A percentile compares a stretch with the other conserved stretches of the same genome.
Evolutionary conservation across 2,113 vertebrate genomes (phyloP).

Genomic region (Antigone vipio): DNA sequence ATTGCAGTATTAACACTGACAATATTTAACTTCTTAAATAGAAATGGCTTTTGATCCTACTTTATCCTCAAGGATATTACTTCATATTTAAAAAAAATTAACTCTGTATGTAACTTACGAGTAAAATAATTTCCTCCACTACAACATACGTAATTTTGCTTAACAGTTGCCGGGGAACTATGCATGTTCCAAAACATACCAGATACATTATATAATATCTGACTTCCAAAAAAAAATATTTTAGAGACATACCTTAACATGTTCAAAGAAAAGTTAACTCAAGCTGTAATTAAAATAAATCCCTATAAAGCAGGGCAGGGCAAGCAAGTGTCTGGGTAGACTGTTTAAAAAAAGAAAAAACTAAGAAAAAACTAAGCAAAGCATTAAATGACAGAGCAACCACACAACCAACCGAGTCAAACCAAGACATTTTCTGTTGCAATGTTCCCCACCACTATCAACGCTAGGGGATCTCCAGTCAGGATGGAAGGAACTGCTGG

Average conservation of each 20-base stretch:
- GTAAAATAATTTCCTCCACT: constrained; percentile 72
- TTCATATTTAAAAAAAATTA: constrained; percentile 13
- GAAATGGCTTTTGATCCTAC: constrained; percentile 64
- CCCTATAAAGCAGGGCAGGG: neutral
- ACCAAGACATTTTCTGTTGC: neutral
- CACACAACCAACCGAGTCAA: neutral
- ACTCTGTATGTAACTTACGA: constrained; percentile 33
- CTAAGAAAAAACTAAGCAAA: neutral
- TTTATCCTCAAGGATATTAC: constrained; percentile 27
- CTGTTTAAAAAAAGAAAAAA: neutral
- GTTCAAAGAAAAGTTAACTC: constrained; percentile 68
- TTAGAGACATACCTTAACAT: constrained; percentile 64
- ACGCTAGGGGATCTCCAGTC: neutral
- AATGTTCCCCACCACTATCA: neutral
- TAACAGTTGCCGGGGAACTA: constrained; percentile 56
- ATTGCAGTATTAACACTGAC: neutral
- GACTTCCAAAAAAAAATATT: constrained; percentile 43
- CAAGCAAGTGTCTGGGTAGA: constrained; percentile 24
- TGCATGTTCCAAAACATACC: constrained; percentile 57
- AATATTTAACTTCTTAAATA: constrained; percentile 43
- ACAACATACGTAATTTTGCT: constrained; percentile 54
- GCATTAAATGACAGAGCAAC: neutral
- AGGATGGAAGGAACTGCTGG: neutral
- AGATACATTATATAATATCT: constrained; percentile 55
- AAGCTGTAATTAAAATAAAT: constrained; percentile 68